A percentile compares a stretch with the other conserved stretches of the same genome.
Evolutionary conservation across 2,888 invertebrate genomes (phyloP).

Genomic region (Herminia tarsipennalis): DNA sequence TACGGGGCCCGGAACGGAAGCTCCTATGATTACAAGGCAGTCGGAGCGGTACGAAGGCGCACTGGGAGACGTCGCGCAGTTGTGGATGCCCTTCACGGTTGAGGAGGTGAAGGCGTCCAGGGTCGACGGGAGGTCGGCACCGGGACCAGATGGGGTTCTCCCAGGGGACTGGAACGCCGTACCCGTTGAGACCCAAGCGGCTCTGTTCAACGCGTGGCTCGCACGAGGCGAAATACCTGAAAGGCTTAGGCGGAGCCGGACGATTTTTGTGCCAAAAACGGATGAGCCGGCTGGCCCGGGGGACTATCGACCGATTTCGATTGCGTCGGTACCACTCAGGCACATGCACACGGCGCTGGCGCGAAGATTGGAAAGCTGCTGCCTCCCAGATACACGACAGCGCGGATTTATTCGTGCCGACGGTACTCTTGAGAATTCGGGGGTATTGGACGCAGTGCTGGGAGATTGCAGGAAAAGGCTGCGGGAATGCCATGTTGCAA

Average conservation of each 20-base stretch:
- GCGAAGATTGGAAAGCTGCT: conserved; percentile 23
- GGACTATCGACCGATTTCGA: conserved; percentile 40
- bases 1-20: conserved; percentile 7
- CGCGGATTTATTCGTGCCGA: too few species aligned
- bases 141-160: conserved; percentile 7
- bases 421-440: conserved; percentile 56
- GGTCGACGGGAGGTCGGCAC: conserved; percentile 5
- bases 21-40: neutral
- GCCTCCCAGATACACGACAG: conserved; percentile 38
- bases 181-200: conserved; percentile 10
- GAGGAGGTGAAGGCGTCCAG: conserved; percentile 1
- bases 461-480: conserved; percentile 35
- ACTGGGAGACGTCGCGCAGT: neutral
- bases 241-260: conserved; percentile 9
- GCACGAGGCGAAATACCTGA: conserved; percentile 12
- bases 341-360: conserved; percentile 46
- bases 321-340: conserved; percentile 36
- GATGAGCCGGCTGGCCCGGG: conserved; percentile 29
- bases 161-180: neutral
- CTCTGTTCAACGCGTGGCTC: conserved; percentile 14
- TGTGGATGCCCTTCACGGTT: conserved; percentile 9
- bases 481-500: conserved; percentile 55
- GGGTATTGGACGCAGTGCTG: conserved; percentile 43
- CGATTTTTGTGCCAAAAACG: conserved; percentile 16
- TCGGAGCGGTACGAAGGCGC: neutral